Conservation (phyloP, 2,888 invertebrate species). For the Agonum fuliginosum region DNA sequence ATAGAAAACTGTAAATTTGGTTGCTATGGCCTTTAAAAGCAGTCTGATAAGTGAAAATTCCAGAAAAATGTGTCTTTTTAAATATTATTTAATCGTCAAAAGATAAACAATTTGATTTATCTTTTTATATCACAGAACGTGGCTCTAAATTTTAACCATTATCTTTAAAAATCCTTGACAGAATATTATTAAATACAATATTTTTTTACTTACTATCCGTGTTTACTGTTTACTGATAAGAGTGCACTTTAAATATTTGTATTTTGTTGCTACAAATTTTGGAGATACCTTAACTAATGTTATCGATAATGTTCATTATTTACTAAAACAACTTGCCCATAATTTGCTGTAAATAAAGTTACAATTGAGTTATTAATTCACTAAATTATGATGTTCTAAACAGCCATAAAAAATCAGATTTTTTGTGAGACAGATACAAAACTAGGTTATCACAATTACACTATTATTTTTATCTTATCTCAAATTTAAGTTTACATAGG, state of each 20-base stretch:
- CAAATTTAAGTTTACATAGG: constrained; percentile 40
- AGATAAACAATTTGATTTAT: constrained; percentile 24
- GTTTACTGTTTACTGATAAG: constrained; percentile 18
- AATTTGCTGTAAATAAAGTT: neutral
- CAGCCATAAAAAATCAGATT: constrained; percentile 1
- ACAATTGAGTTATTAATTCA: neutral
- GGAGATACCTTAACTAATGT: neutral
- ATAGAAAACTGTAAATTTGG: neutral
- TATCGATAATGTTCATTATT: neutral
- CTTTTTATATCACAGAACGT: constrained; percentile 6
- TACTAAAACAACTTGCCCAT: neutral
- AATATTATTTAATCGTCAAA: constrained; percentile 20
- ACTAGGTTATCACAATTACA: constrained; percentile 43
- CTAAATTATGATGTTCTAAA: neutral
- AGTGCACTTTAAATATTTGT: constrained; percentile 7
- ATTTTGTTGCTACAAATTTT: neutral
- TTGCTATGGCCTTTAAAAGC: constrained; percentile 16
- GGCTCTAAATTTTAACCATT: neutral
- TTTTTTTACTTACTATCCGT: constrained; percentile 12
- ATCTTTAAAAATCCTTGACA: constrained; percentile 27
- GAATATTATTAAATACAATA: neutral
- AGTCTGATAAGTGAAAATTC: constrained; percentile 16
- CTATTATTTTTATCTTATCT: constrained; percentile 51
- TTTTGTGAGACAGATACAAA: constrained; percentile 29
- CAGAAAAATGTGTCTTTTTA: neutral